phyloP scores from a whole-genome alignment of 2,113 vertebrate genomes.

The Sorex araneus region DNA sequence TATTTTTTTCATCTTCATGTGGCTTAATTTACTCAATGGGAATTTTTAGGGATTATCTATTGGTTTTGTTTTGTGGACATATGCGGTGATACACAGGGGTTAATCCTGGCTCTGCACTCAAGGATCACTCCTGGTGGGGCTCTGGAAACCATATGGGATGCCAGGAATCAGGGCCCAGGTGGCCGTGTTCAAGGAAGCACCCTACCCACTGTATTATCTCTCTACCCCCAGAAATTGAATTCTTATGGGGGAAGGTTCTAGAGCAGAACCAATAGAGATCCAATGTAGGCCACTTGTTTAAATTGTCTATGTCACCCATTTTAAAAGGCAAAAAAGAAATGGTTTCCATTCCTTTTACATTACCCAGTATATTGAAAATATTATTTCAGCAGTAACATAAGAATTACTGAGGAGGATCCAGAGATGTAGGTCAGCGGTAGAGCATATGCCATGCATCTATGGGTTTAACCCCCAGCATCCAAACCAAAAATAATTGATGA shows the following conservation, averaged over 20 bases:
- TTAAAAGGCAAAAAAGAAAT: conserved; percentile 39
- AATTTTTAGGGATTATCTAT: not conserved
- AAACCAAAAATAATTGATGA: too few relatives aligned
- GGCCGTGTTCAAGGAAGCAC: too few relatives aligned
- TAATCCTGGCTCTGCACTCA: too few relatives aligned
- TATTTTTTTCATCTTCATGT: conserved; percentile 34
- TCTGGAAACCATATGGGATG: too few relatives aligned
- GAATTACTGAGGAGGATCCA: not conserved
- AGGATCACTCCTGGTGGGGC: too few relatives aligned
- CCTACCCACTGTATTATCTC: too few relatives aligned
- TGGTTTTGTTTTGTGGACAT: too few relatives aligned
- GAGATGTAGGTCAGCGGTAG: too few relatives aligned
- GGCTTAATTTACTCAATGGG: conserved; percentile 30
- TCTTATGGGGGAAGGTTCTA: conserved; percentile 25
- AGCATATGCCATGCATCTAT: too few relatives aligned
- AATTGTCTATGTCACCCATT: conserved; percentile 37
- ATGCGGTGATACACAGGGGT: too few relatives aligned
- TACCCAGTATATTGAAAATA: not conserved
- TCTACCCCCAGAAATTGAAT: conserved; percentile 23
- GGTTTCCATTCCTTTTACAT: conserved; percentile 27
- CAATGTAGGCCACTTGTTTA: conserved; percentile 19
- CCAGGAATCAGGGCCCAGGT: too few relatives aligned
- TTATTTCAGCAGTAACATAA: conserved; percentile 42
- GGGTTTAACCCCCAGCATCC: too few relatives aligned
- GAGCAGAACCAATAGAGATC: conserved; percentile 44